Base-by-base conservation (phyloP, 2,888 invertebrate species). In the Clanis bilineata region DNA sequence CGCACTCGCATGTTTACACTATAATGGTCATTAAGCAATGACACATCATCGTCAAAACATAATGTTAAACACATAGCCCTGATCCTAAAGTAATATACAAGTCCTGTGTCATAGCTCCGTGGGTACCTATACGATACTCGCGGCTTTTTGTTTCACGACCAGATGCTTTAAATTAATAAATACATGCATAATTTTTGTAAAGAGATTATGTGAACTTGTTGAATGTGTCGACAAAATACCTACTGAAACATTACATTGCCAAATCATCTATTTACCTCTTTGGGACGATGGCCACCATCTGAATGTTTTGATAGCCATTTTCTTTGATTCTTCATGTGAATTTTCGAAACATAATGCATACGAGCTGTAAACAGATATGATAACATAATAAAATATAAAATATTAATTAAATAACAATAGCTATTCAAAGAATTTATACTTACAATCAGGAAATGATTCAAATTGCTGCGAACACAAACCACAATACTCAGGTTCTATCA, bases 191-290 rank as follows among this genome's bases (percentile, higher is more conserved):
- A 25, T 25, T 25, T 25, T 25, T 25, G 25, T 25, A 12, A 10
- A 36, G 10, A 23, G 45, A 45, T 79, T 82, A 86, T 83, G 84
- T 85, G 85, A 84, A 86, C 76, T 58, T 47, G 60, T n/a, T n/a
- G n/a, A n/a, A 61, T 60, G 21, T 61, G 76, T 81, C 79, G 78
- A 66, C 79, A 84, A 82, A 83, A 82, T 68, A 69, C 70, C 83
- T 86, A 85, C 38, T 65, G 83, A 83, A 86, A 81, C 76, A 67
- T 81, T 80, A 83, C 82, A 80, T 85, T 78, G 79, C 70, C 82
- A 82, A 83, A 84, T 82, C 77, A 77, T 80, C 84, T 67, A 69
- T 65, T 88, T 88, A 89, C 90, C 88, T 89, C 82, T 65, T 64
- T 77, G 39, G 47, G 47, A 51, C 61, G 65, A 6, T 60, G 67